Base-by-base conservation (phyloP, 2,888 invertebrate species). In the Diaphora mendica region DNA sequence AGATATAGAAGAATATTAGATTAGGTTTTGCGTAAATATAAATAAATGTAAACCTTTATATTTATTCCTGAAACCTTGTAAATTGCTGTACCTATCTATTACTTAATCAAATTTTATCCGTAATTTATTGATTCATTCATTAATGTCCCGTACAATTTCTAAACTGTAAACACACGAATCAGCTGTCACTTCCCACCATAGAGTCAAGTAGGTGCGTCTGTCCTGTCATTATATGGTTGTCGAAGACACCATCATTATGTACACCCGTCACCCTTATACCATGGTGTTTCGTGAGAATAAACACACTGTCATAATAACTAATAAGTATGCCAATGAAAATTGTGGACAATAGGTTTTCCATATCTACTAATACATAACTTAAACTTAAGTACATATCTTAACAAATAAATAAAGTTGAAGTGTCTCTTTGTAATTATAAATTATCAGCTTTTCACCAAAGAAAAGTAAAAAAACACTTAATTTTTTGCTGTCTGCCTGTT, bases 211-310 rank as follows among this genome's bases (percentile, higher is more conserved):
- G 17, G 8, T 23, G 2, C 51, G 8, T 48, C 39, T 68, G 59
- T 72, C 65, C 65, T 70, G n/a, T 73, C 20, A 73, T 73, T 73
- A 71, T 42, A 23, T 39, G 39, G 23, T 23, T 23, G 7, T 51
- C 51, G 30, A 42, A 68, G n/a, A 69, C 35, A 51, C 64, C 64
- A 35, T 64, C 39, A 69, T 73, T 69, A 73, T 64, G 2, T 68
- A 64, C 55, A 69, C 73, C 69, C 62, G 64, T 71, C 70, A 62
- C 59, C 51, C 55, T 42, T 66, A 66, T 13, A 35, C 48, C 64
- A 0, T 30, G 33, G 20, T 69, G 62, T 42, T 44, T 35, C 70
- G 51, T 71, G 65, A 71, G 71, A 71, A 71, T 35, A 65, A n/a
- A 71, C 71, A 65, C n/a, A 35, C 65, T 48, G 64, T n/a, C 4